phyloP scores from a whole-genome alignment of 2,888 invertebrate species.

The Priocnemis perturbator region DNA sequence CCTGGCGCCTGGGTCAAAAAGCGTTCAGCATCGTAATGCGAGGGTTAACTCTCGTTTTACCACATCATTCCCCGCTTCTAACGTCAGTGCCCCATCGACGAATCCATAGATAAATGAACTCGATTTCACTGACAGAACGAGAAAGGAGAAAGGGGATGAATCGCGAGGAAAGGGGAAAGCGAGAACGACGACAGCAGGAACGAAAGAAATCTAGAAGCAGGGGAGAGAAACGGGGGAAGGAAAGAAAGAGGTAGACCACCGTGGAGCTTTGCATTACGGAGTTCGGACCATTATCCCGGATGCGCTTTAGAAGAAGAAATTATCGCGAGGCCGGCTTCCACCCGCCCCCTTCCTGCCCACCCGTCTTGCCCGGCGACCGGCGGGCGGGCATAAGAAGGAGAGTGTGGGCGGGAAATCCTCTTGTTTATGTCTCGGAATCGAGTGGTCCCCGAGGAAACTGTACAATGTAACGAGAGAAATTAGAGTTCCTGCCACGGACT shows the following conservation, averaged over 20 bases:
- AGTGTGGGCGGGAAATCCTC: conserved; percentile 34
- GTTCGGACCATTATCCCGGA: conserved; percentile 18
- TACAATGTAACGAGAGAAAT: conserved; percentile 46
- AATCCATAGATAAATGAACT: no score
- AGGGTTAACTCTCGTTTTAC: no score
- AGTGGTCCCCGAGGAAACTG: conserved; percentile 36
- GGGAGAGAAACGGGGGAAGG: no score
- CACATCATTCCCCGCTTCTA: no score
- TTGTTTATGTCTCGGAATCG: conserved; percentile 48
- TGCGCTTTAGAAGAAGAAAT: conserved; percentile 25
- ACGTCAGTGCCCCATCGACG: no score
- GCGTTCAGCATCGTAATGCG: no score
- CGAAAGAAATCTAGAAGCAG: no score
- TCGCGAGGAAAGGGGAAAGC: no score
- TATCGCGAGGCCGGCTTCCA: conserved; percentile 17
- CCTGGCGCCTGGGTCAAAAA: no score
- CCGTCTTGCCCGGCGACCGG: neutral
- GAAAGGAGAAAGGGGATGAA: no score
- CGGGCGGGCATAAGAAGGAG: conserved; percentile 8
- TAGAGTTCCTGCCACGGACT: conserved; percentile 36
- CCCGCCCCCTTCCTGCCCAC: neutral
- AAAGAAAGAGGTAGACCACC: neutral
- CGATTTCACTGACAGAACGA: no score
- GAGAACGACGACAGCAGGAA: no score
- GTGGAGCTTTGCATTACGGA: conserved; percentile 5